Percentiles rank a stretch among this genome's conserved stretches.
Conservation (phyloP, 2,888 invertebrate species). For the Acrobasis suavella region DNA sequence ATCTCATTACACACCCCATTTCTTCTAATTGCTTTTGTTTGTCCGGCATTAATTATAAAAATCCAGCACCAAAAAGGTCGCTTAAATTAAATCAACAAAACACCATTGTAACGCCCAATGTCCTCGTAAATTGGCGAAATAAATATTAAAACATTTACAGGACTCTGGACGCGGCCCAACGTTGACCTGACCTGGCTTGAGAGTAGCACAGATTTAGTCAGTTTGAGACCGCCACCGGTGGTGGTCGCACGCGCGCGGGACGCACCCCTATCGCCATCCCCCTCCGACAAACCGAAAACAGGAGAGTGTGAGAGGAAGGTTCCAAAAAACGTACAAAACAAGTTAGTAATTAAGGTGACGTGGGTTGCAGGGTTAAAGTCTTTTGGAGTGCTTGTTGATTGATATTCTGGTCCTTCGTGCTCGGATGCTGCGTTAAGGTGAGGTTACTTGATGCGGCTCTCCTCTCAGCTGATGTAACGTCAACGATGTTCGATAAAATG, state of each 20-base stretch:
- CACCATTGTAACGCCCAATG: slow-evolving; percentile 40
- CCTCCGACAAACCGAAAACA: slow-evolving; percentile 50
- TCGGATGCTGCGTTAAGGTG: slow-evolving; percentile 20
- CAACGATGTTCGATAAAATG: slow-evolving; percentile 6
- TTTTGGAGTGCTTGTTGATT: slow-evolving; percentile 44
- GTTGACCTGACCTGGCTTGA: slow-evolving; percentile 76
- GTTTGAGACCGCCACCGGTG: slow-evolving; percentile 68
- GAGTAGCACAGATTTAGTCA: slow-evolving; percentile 79
- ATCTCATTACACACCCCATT: not conserved
- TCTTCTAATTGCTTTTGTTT: slow-evolving; percentile 11
- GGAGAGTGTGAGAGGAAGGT: slow-evolving; percentile 54
- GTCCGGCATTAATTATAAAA: slow-evolving; percentile 11
- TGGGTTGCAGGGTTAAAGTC: slow-evolving; percentile 46
- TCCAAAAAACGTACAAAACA: slow-evolving; percentile 36
- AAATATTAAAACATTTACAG: slow-evolving; percentile 50
- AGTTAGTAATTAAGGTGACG: slow-evolving; percentile 52
- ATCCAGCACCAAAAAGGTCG: slow-evolving; percentile 21
- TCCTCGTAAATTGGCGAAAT: slow-evolving; percentile 47
- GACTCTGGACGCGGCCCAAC: slow-evolving; percentile 55
- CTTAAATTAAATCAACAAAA: slow-evolving; percentile 46
- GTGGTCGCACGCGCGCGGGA: slow-evolving; percentile 54
- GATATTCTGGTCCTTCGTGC: slow-evolving; percentile 27
- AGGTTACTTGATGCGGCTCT: slow-evolving; percentile 23
- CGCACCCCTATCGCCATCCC: slow-evolving; percentile 49
- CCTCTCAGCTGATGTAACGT: slow-evolving; percentile 30